These are phyloP conservation scores for Pachypeltis micranthus DNA, from an alignment of 1,140 invertebrate species.

Conservation along the genomic window DNA sequence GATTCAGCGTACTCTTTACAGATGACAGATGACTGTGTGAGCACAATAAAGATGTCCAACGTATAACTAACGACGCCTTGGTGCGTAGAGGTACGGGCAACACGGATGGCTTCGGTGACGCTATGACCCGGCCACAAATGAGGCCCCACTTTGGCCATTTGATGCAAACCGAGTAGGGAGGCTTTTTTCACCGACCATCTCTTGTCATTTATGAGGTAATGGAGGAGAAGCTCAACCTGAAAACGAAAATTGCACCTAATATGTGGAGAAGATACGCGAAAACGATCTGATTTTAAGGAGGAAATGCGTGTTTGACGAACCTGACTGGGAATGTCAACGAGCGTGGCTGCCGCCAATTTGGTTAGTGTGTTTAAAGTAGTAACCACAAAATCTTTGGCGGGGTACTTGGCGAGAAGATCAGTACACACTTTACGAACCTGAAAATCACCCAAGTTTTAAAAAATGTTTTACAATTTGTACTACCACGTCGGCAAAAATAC, in stretches of 20 bases:
- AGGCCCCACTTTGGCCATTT: slow-evolving; percentile 59
- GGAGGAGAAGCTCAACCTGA: slow-evolving; percentile 44
- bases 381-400: slow-evolving; percentile 73
- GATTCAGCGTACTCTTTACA: slow-evolving; percentile 40
- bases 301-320: slow-evolving; percentile 36
- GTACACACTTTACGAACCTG: slow-evolving; percentile 62
- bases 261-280: neutral
- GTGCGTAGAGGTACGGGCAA: slow-evolving; percentile 36
- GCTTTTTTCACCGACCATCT: slow-evolving; percentile 58
- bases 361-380: slow-evolving; percentile 80
- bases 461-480: no score
- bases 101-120: slow-evolving; percentile 47
- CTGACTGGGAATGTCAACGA: slow-evolving; percentile 82
- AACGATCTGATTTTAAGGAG: neutral
- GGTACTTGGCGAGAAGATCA: slow-evolving; percentile 73
- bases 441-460: no score
- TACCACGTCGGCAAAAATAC: no score
- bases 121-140: slow-evolving; percentile 69
- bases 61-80: slow-evolving; percentile 32
- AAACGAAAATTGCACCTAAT: slow-evolving; percentile 17
- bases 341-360: slow-evolving; percentile 72
- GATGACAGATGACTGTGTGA: slow-evolving; percentile 43
- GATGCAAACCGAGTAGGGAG: slow-evolving; percentile 59
- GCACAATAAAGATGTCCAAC: slow-evolving; percentile 39
- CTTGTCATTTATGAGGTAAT: slow-evolving; percentile 47